Conservation (phyloP, 2,797 vertebrate species). For the Octomys mimax region DNA sequence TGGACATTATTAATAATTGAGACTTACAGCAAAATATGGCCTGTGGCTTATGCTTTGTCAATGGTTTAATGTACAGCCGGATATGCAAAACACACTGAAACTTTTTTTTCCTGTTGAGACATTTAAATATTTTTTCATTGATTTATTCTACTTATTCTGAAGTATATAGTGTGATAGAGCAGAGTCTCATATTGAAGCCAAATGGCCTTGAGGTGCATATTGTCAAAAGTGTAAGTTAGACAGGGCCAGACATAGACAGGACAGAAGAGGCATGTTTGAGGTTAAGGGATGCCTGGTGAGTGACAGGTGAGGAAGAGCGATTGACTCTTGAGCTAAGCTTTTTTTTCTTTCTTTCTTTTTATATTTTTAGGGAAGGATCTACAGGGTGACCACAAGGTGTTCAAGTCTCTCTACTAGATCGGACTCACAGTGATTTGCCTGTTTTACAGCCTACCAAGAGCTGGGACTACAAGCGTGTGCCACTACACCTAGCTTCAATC, state of each 20-base stretch:
- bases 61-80: neutral
- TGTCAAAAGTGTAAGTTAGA: neutral
- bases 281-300: neutral
- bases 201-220: neutral
- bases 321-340: neutral
- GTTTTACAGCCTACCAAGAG: too few relatives aligned
- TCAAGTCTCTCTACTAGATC: too few relatives aligned
- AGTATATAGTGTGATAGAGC: neutral
- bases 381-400: too few relatives aligned
- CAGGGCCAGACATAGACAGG: neutral
- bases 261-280: neutral
- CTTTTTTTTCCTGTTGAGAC: neutral
- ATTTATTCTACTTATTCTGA: neutral
- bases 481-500: too few relatives aligned
- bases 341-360: too few relatives aligned
- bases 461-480: too few relatives aligned
- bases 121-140: neutral
- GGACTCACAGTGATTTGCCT: too few relatives aligned
- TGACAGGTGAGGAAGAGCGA: neutral
- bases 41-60: neutral
- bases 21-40: neutral
- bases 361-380: too few relatives aligned
- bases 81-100: neutral
- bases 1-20: conserved; percentile 13
- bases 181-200: neutral